A percentile compares a stretch with the other conserved stretches of the same genome.
These are phyloP conservation scores for Pipra filicauda DNA, from an alignment of 2,113 vertebrate species.

Conservation along the genomic window DNA sequence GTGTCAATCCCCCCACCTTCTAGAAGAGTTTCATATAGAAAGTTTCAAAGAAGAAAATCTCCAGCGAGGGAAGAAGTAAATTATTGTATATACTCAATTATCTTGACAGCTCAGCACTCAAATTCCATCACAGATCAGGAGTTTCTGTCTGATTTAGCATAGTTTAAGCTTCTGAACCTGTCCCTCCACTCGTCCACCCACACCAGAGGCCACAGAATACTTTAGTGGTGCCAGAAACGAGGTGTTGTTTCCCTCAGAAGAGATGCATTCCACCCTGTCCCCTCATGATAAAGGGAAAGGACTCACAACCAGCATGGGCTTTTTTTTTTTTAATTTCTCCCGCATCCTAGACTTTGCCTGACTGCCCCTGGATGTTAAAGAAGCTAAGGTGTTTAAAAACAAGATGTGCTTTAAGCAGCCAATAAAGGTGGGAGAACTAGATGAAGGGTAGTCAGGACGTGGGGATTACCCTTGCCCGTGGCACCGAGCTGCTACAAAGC, in stretches of 20 bases:
- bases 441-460: neutral
- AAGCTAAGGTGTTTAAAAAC: neutral
- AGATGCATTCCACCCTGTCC: neutral
- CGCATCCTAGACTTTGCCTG: neutral
- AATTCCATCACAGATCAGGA: slow-evolving; percentile 30
- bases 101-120: slow-evolving; percentile 17
- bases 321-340: neutral
- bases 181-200: neutral
- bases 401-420: neutral
- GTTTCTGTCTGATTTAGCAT: slow-evolving; percentile 31
- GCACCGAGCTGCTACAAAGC: neutral
- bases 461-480: neutral
- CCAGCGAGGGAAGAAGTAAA: neutral
- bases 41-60: slow-evolving; percentile 8
- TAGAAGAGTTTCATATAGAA: neutral
- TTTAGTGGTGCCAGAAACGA: neutral
- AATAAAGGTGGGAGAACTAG: neutral
- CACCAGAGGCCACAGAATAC: neutral
- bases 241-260: neutral
- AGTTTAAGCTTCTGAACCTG: slow-evolving; percentile 23
- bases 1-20: neutral
- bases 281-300: neutral
- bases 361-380: neutral
- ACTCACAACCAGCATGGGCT: neutral
- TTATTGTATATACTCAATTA: slow-evolving; percentile 43